Conservation (phyloP, 2,113 vertebrate species). For the Halichoerus grypus region DNA sequence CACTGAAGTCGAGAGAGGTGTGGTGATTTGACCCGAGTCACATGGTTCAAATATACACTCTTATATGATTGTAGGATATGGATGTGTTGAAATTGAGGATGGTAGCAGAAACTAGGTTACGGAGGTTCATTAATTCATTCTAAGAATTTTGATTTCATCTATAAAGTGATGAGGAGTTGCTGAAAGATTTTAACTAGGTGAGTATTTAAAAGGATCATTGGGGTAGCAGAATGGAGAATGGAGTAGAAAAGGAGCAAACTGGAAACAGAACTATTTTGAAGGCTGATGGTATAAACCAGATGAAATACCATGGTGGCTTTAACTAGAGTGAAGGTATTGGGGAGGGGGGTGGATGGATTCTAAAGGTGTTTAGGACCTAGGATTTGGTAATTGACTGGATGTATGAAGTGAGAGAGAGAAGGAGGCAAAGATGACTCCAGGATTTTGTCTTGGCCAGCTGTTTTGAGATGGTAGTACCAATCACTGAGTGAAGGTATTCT, state of each 20-base stretch:
- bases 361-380: not conserved
- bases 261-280: not conserved
- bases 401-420: not conserved
- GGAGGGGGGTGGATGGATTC: not conserved
- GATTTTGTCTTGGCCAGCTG: not conserved
- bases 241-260: not conserved
- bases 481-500: not conserved
- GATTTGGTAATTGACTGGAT: not conserved
- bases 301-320: not conserved
- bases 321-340: not conserved
- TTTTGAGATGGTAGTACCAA: not conserved
- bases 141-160: slow-evolving; percentile 23
- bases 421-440: not conserved
- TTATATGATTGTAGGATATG: not conserved
- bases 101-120: not conserved
- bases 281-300: not conserved
- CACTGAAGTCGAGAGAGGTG: not conserved
- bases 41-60: not conserved
- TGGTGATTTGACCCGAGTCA: not conserved
- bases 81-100: not conserved
- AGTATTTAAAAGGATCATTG: not conserved
- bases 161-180: not conserved
- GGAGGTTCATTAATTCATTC: not conserved
- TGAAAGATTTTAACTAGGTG: not conserved
- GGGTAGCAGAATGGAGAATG: not conserved